These are phyloP conservation scores for Pocota personata DNA, from an alignment of 2,888 invertebrate genomes.

Conservation along the genomic window DNA sequence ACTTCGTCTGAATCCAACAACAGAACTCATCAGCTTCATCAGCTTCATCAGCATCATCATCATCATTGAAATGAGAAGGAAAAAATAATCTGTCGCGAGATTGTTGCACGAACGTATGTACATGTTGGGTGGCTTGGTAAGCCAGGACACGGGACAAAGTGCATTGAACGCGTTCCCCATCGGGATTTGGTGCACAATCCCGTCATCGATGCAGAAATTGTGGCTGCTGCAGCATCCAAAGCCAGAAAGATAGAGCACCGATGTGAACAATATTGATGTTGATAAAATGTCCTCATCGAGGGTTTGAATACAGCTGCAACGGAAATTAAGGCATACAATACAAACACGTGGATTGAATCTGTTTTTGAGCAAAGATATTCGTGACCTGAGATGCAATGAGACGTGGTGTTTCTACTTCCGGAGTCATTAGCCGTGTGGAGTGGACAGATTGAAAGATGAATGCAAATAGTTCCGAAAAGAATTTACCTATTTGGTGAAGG, in stretches of 20 bases:
- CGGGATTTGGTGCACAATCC: slow-evolving; percentile 60
- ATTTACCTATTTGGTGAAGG: neutral
- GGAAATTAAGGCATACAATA: slow-evolving; percentile 35
- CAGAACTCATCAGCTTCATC: slow-evolving; percentile 68
- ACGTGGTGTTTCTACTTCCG: slow-evolving; percentile 4
- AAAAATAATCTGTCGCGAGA: slow-evolving; percentile 47
- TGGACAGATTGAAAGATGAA: slow-evolving; percentile 3
- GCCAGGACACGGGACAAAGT: slow-evolving; percentile 52
- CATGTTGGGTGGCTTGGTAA: slow-evolving; percentile 8
- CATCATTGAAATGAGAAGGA: neutral
- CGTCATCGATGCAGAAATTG: slow-evolving; percentile 51
- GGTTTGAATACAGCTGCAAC: slow-evolving; percentile 57
- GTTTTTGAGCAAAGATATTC: slow-evolving; percentile 7
- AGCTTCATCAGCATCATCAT: slow-evolving; percentile 23
- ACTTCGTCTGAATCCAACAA: slow-evolving; percentile 55
- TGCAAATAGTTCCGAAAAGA: neutral
- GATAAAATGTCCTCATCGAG: slow-evolving; percentile 37
- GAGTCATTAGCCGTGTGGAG: slow-evolving; percentile 19
- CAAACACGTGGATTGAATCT: slow-evolving; percentile 28
- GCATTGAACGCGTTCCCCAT: slow-evolving; percentile 59
- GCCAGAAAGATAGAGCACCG: neutral
- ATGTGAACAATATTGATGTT: slow-evolving; percentile 38
- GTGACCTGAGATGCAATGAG: slow-evolving; percentile 16
- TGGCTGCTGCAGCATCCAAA: slow-evolving; percentile 23
- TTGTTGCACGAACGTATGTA: slow-evolving; percentile 40